Percentiles rank a stretch among this genome's conserved stretches.
Evolutionary conservation across 2,113 vertebrate species (phyloP).

Genomic region (Nestor notabilis): DNA sequence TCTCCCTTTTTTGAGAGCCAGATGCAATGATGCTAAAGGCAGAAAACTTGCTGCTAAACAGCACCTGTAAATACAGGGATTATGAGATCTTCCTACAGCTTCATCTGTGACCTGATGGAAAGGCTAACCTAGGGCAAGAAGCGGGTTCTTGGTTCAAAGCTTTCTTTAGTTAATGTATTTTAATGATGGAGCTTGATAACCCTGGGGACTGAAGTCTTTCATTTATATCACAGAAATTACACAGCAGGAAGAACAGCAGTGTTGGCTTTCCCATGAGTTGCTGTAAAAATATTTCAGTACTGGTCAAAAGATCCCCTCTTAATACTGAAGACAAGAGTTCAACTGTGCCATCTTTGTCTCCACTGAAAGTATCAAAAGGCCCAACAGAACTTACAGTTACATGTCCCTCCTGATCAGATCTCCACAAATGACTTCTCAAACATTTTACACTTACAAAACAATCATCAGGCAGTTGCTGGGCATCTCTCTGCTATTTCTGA

Average conservation of each 20-base stretch:
- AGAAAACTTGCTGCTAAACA: neutral
- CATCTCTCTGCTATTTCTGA: slow-evolving; percentile 6
- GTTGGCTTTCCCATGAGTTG: neutral
- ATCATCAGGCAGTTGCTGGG: neutral
- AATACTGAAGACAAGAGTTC: neutral
- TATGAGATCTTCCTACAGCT: neutral
- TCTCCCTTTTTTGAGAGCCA: neutral
- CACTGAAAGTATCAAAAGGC: neutral
- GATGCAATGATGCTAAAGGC: neutral
- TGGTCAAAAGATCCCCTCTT: neutral
- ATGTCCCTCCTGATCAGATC: neutral
- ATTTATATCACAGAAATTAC: neutral
- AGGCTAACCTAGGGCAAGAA: neutral
- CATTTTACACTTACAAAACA: neutral
- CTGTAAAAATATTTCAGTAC: neutral
- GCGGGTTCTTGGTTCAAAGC: neutral
- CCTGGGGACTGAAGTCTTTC: neutral
- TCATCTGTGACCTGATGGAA: neutral
- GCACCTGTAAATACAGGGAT: neutral
- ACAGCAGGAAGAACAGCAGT: neutral
- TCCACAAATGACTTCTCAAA: neutral
- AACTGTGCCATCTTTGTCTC: neutral
- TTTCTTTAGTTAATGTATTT: neutral
- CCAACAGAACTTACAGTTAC: neutral
- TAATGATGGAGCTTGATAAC: neutral